Percentiles rank a stretch among this genome's conserved stretches.
phyloP scores from a whole-genome alignment of 2,113 vertebrate species.

The Stegostoma tigrinum region DNA sequence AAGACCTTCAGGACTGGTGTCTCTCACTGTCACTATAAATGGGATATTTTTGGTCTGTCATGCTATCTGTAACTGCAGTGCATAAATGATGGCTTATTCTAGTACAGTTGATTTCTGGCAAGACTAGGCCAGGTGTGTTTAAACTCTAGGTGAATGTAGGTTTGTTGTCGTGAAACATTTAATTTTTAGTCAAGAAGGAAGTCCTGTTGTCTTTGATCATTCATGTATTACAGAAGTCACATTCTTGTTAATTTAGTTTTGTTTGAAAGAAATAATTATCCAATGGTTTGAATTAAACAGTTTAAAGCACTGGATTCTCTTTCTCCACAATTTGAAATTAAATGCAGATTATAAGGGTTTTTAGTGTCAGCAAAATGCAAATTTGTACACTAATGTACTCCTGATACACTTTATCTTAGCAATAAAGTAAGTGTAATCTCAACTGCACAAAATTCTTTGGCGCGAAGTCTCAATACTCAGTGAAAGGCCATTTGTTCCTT shows the following conservation, averaged over 20 bases:
- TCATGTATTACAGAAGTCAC: too few relatives aligned
- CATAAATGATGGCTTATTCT: neutral
- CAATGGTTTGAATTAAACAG: neutral
- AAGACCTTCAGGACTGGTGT: neutral
- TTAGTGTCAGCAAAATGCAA: neutral
- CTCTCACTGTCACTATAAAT: neutral
- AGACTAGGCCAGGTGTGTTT: neutral
- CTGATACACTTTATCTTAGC: too few relatives aligned
- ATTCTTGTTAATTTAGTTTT: neutral
- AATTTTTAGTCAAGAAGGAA: neutral
- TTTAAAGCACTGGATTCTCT: neutral
- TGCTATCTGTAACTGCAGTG: neutral
- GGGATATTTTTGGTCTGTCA: neutral
- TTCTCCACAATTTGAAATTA: neutral
- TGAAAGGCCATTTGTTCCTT: neutral
- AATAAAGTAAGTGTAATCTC: neutral
- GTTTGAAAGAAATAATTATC: neutral
- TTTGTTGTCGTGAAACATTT: neutral
- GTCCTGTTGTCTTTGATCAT: neutral
- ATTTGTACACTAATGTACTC: neutral
- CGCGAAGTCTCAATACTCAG: neutral
- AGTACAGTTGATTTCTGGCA: neutral
- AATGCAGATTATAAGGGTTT: neutral
- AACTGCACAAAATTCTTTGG: neutral
- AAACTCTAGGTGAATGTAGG: neutral